Conservation (phyloP, 2,797 vertebrate genomes). For the Siniperca scherzeri region DNA sequence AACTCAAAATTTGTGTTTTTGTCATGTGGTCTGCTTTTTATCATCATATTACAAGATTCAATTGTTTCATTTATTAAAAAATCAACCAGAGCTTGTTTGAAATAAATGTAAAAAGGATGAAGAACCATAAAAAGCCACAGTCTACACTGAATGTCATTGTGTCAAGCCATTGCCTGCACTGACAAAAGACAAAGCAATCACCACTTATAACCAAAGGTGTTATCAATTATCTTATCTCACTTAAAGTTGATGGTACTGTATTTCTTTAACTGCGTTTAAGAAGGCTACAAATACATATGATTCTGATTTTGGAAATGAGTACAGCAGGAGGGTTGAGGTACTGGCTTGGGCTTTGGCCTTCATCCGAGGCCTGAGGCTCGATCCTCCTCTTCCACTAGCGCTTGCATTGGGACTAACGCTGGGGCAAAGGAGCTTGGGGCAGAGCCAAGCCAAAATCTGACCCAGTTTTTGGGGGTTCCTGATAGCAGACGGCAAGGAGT, state of each 20-base stretch:
- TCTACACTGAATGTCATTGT: not conserved
- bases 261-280: slow-evolving; percentile 1
- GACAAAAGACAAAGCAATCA: not conserved
- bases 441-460: slow-evolving; percentile 71
- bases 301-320: slow-evolving; percentile 27
- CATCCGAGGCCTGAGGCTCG: slow-evolving; percentile 64
- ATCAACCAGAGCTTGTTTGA: not conserved
- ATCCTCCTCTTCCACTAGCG: slow-evolving; percentile 59
- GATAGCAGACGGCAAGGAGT: slow-evolving; percentile 64
- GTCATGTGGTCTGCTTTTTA: not conserved
- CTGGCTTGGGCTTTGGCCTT: slow-evolving; percentile 55
- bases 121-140: not conserved
- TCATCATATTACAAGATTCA: not conserved
- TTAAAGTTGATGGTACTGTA: not conserved
- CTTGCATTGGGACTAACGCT: slow-evolving; percentile 54
- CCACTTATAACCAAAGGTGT: not conserved
- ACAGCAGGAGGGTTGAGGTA: slow-evolving; percentile 18
- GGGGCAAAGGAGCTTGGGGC: slow-evolving; percentile 67
- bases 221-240: not conserved
- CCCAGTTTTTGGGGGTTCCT: slow-evolving; percentile 78
- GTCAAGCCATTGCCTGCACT: not conserved
- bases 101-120: slow-evolving; percentile 6
- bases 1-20: not conserved
- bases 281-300: slow-evolving; percentile 4
- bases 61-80: not conserved